Conservation (phyloP, 2,888 invertebrate species). For the Cosmia trapezina region DNA sequence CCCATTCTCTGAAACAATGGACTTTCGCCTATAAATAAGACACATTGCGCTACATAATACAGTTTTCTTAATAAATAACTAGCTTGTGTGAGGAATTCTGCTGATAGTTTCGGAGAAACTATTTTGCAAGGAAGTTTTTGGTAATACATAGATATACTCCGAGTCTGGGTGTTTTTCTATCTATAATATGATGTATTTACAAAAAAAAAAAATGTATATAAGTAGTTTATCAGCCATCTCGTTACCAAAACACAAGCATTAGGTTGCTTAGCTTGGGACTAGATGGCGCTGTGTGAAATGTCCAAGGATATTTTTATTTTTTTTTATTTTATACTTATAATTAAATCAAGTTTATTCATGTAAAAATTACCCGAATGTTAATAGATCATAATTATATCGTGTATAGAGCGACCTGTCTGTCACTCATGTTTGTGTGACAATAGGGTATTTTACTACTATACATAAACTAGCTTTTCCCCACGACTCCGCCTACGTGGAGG, state of each 20-base stretch:
- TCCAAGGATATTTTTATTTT: no score
- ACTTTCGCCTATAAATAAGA: constrained; percentile 48
- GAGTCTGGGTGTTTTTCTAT: no score
- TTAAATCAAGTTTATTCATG: background rate
- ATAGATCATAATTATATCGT: no score
- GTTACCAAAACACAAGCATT: no score
- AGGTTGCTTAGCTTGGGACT: no score
- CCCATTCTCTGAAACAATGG: constrained; percentile 44
- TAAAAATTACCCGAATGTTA: no score
- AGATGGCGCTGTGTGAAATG: no score
- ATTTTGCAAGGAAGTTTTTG: constrained; percentile 9
- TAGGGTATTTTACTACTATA: background rate
- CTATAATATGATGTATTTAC: no score
- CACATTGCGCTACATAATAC: constrained; percentile 44
- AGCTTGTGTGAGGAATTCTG: background rate
- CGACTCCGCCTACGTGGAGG: no score
- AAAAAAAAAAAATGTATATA: no score
- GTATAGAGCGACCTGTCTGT: background rate
- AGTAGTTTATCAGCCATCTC: no score
- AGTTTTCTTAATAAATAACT: constrained; percentile 51
- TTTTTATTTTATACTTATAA: no score
- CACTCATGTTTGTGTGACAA: background rate
- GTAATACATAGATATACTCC: background rate
- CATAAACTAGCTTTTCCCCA: background rate
- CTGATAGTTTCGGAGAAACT: background rate